Percentiles rank a stretch among this genome's conserved stretches.
These are phyloP conservation scores for Apogon talboti DNA, from an alignment of 2,797 vertebrate genomes.

Conservation along the genomic window DNA sequence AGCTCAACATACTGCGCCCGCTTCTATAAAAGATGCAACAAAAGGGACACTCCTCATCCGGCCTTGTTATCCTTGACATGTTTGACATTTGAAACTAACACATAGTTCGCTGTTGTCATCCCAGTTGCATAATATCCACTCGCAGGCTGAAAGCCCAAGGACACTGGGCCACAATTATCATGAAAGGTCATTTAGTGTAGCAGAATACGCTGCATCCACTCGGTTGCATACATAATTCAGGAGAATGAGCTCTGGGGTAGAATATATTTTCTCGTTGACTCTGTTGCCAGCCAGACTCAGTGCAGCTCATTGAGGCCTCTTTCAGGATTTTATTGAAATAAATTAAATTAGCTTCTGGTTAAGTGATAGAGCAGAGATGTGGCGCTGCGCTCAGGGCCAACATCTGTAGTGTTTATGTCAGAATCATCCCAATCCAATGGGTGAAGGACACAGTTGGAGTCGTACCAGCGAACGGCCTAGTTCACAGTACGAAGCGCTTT, in stretches of 20 bases:
- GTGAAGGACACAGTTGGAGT: conserved; percentile 24
- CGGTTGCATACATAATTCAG: conserved; percentile 70
- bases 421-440: conserved; percentile 32
- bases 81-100: conserved; percentile 79
- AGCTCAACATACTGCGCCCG: conserved; percentile 31
- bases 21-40: conserved; percentile 52
- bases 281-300: conserved; percentile 26
- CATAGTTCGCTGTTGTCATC: conserved; percentile 64
- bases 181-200: conserved; percentile 81
- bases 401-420: conserved; percentile 23
- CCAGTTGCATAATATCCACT: conserved; percentile 78
- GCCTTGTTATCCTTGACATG: conserved; percentile 68
- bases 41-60: conserved; percentile 36
- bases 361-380: conserved; percentile 23
- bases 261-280: conserved; percentile 57
- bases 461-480: conserved; percentile 24
- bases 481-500: conserved; percentile 10
- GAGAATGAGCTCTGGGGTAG: conserved; percentile 59
- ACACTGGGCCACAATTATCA: conserved; percentile 76
- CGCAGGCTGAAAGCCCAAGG: conserved; percentile 72
- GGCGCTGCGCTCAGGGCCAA: conserved; percentile 21
- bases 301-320: conserved; percentile 24
- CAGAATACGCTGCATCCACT: conserved; percentile 62
- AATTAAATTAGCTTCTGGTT: conserved; percentile 37
- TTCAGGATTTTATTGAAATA: conserved; percentile 37